Base-by-base conservation (phyloP, 2,113 vertebrate genomes). In the Tragulus kanchil region DNA sequence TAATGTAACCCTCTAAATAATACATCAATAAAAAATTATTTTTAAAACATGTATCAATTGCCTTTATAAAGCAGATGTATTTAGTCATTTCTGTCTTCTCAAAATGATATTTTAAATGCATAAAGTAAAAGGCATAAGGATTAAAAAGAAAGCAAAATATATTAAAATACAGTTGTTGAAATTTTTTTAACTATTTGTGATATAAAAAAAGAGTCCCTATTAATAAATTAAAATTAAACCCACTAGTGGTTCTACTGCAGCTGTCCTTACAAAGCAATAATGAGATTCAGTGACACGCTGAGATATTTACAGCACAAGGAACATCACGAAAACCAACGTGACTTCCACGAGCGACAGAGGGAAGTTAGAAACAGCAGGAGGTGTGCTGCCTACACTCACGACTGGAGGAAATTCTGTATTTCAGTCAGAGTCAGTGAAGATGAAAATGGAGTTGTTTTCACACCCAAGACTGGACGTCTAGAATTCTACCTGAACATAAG, bases 191-290 rank as follows among this genome's bases (percentile, higher is more conserved):
- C 71, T 90, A 96, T 61, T 31, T 75, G 3, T 85, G 15, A 88
- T 48, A 75, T 85, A 73, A 93, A 95, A 95, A 61, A 15, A 85
- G 17, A 52, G 79, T 91, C 14, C 79, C 36, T 88, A 79, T n/a
- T 67, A 90, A 85, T 75, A 83, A 65, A 78, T 83, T 78, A 36
- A 78, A 95, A 92, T 71, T n/a, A 69, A 61, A 82, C 25, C 65
- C 82, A 36, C 19, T 48, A 59, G 36, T 12, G 8, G 2, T 11
- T 45, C 16, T 85, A 25, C 26, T 58, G 28, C 45, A 61, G 86
- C 23, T 73, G 50, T 71, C 86, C 87, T 73, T 87, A 69, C 50
- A 73, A 93, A 88, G 13, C 25, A 69, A 90, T 59, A 5, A 52
- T 67, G 56, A 90, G 17, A 91, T 50, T 54, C 75, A 91, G 78